Base-by-base conservation (phyloP, 2,888 invertebrate species). In the Sylvicola fuscatus region DNA sequence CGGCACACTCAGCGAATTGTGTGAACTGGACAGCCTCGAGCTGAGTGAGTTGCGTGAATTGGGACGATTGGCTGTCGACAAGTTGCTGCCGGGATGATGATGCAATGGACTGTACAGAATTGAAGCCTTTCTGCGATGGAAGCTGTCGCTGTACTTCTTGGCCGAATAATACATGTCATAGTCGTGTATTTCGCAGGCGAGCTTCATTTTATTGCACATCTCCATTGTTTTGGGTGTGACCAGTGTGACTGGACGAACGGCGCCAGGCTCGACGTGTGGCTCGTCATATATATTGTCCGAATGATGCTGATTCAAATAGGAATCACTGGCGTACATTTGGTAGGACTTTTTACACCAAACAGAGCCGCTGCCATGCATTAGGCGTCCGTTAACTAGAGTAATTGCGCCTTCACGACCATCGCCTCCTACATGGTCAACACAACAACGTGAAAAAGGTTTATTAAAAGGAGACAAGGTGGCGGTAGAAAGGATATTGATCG, bases 21-120 rank as follows among this genome's bases (percentile, higher is more conserved):
- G 83, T 38, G 83, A 83, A 51, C 81, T 82, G 32, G 83, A 83
- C 13, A 83, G 63, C 3, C 83, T 69, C 4, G 81, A 81, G 6
- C 78, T 72, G 7, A 82, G 58, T 3, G 82, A 82, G 48, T 70
- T 79, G 31, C 81, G 64, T 0, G 82, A 82, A 44, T 77, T 76
- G 10, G 81, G 79, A 42, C 81, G 62, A 44, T 58, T 62, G 17
- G 48, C 49, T 30, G 47, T 37, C 40, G 69, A 47, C 67, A 66
- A 26, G 41, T 41, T 43, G 37, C 41, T 40, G 36, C 35, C 39
- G 37, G 47, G 46, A 41, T 53, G 50, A 27, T 54, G 53, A 42
- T 45, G 45, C 42, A 56, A 41, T 10, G 57, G 58, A 42, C 56
- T 59, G 38, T 56, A 58, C 8, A 57, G 43, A 38, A 53, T 40